These are phyloP conservation scores for Etheostoma spectabile DNA, from an alignment of 2,113 vertebrate species.

Conservation along the genomic window DNA sequence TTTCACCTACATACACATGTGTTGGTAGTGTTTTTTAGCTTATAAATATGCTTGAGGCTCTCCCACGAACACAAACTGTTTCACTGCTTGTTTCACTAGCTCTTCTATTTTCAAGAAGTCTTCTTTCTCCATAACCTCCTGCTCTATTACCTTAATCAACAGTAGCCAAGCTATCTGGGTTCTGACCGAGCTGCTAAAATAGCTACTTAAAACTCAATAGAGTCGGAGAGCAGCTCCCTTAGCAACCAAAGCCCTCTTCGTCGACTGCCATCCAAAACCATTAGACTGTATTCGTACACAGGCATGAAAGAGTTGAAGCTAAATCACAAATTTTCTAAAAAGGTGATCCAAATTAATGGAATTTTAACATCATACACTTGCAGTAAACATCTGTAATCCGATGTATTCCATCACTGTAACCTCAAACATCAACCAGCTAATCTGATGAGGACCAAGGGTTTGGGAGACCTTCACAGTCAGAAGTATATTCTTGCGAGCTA, in stretches of 20 bases:
- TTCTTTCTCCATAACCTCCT: constrained; percentile 38
- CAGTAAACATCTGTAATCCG: constrained; percentile 28
- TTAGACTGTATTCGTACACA: constrained; percentile 21
- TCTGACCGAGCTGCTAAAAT: constrained; percentile 36
- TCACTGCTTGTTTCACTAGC: constrained; percentile 23
- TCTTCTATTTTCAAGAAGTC: constrained; percentile 22
- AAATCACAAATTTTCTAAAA: neutral
- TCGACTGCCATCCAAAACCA: constrained; percentile 35
- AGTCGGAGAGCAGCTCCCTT: constrained; percentile 55
- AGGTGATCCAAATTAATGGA: neutral
- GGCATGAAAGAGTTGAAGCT: neutral
- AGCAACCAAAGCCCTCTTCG: constrained; percentile 43
- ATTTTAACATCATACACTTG: neutral
- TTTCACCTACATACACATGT: neutral
- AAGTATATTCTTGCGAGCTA: constrained; percentile 21
- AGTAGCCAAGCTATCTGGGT: constrained; percentile 48
- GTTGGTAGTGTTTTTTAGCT: neutral
- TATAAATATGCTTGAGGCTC: constrained; percentile 11
- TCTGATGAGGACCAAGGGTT: constrained; percentile 11
- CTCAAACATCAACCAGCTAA: constrained; percentile 26
- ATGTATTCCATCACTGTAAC: constrained; percentile 44
- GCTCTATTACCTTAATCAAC: constrained; percentile 45
- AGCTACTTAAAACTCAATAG: constrained; percentile 46
- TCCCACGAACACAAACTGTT: neutral
- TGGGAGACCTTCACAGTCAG: constrained; percentile 23